A percentile compares a stretch with the other conserved stretches of the same genome.
Evolutionary conservation across 2,888 invertebrate species (phyloP).

Genomic region (Melanotus villosus): DNA sequence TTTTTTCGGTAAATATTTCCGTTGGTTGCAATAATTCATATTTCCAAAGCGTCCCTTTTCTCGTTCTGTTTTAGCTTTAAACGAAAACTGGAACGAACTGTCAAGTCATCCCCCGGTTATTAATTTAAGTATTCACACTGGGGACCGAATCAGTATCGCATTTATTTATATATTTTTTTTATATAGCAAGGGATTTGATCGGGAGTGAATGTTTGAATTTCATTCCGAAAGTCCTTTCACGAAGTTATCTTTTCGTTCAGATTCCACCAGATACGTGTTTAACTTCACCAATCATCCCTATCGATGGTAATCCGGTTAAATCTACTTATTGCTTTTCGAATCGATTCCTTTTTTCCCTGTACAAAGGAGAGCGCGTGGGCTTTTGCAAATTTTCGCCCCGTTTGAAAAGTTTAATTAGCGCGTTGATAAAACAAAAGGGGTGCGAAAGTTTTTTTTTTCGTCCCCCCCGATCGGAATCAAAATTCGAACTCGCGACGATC

Average conservation of each 20-base stretch:
- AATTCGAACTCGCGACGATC: neutral
- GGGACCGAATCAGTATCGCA: neutral
- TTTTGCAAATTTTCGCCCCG: too few species aligned
- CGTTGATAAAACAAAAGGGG: neutral
- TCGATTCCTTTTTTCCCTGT: too few species aligned
- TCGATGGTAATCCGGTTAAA: too few species aligned
- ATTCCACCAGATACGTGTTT: neutral
- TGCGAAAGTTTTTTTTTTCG: neutral
- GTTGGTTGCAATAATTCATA: too few species aligned
- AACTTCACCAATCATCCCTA: too few species aligned
- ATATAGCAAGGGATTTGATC: neutral
- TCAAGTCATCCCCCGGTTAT: neutral
- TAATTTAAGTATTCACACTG: neutral
- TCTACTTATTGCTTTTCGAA: too few species aligned
- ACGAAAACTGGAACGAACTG: neutral
- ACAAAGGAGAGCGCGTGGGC: too few species aligned
- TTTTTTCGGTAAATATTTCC: too few species aligned
- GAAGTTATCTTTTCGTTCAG: neutral
- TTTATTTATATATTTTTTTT: constrained; percentile 5
- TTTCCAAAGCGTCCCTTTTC: too few species aligned
- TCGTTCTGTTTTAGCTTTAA: too few species aligned
- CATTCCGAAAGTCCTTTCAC: neutral
- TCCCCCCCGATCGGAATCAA: neutral
- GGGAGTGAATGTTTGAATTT: neutral
- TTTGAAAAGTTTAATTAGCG: constrained; percentile 8